These are phyloP conservation scores for Polyergus mexicanus DNA, from an alignment of 1,140 invertebrate species.

Conservation along the genomic window DNA sequence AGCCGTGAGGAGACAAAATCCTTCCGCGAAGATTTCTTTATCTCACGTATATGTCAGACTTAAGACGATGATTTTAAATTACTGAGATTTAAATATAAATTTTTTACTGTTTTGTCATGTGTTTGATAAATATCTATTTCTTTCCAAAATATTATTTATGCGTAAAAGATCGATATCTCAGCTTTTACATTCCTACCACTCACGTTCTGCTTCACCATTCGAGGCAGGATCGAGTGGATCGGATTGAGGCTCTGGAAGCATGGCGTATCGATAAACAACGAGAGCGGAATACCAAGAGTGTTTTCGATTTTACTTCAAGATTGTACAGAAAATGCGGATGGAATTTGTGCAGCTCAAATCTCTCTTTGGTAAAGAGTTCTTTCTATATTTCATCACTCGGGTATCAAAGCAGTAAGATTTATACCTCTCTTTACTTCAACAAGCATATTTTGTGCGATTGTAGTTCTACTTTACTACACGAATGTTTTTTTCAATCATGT, in stretches of 20 bases:
- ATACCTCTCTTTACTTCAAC: not conserved
- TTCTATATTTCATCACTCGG: not conserved
- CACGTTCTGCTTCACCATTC: conserved; percentile 12
- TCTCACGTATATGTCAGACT: not conserved
- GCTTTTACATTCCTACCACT: conserved; percentile 36
- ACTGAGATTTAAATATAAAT: not conserved
- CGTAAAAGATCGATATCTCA: not conserved
- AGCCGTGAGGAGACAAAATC: not conserved
- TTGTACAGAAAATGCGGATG: conserved; percentile 42
- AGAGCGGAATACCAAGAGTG: conserved; percentile 48
- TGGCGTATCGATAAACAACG: conserved; percentile 28
- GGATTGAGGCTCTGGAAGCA: conserved; percentile 41
- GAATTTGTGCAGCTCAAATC: conserved; percentile 35
- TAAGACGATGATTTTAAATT: not conserved
- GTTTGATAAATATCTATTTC: not conserved
- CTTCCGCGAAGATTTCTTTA: not conserved
- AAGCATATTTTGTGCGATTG: not conserved
- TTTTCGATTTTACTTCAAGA: conserved; percentile 45
- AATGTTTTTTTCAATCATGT: not conserved
- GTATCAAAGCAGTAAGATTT: not conserved
- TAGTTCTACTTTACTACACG: not conserved
- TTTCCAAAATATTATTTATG: not conserved
- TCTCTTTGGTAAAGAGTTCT: not conserved
- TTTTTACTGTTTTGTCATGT: not conserved
- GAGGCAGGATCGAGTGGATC: conserved; percentile 3